Base-by-base conservation (phyloP, 2,888 invertebrate species). In the Escarpia spicata region DNA sequence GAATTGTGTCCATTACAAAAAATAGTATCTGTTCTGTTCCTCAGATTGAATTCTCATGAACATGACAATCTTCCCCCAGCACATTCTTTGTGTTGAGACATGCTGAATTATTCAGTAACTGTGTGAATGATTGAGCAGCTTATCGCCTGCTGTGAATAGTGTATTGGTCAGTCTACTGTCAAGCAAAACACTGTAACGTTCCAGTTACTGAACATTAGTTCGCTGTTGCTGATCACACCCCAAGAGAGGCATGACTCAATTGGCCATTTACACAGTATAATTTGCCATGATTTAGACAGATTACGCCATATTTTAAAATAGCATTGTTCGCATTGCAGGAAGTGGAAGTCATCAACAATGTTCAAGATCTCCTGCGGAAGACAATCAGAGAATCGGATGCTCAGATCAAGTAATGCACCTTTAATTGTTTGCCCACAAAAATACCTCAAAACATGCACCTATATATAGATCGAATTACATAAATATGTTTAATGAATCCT, bases 301-400 rank as follows among this genome's bases (percentile, higher is more conserved):
- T 26, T 75, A 2, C 6, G 75, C 75, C 26, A 26, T 75, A 26
- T 75, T 15, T 75, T 26, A 75, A 26, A 19, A 26, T 75, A 3
- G 19, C 19, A 26, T 75, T 75, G 75, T 75, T 75, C 75, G 6
- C 19, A 26, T 75, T 75, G 52, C 94, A 96, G 96, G 96, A 96
- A 94, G 96, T 96, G 44, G 96, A 96, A 94, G 96, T 96, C n/a
- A 96, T 96, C 92, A 96, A 96, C 94, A 96, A 96, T 95, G 96
- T 96, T n/a, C 96, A 96, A 94, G 96, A 96, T 94, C 95, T 96
- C 93, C 94, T 96, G 91, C 96, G 95, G 94, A 96, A 95, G 93
- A 96, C 96, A n/a, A 96, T 96, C 91, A 95, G 95, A 92, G 96
- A 96, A 93, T 94, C 96, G 60, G 96, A 96, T 92, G 95, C 95